These are phyloP conservation scores for Papilio polytes DNA, from an alignment of 1,140 invertebrate species.

Conservation along the genomic window DNA sequence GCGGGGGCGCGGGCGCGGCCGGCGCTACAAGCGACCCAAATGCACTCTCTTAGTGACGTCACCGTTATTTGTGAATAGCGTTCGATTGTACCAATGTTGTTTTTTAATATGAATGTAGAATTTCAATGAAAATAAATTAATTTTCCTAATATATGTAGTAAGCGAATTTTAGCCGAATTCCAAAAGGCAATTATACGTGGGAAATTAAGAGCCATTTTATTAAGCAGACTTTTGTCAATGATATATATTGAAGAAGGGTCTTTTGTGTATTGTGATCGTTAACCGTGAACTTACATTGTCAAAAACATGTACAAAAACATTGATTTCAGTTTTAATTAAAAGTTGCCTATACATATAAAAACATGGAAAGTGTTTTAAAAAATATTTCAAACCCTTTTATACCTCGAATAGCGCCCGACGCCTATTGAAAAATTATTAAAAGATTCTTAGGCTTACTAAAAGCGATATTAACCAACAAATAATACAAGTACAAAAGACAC, in stretches of 20 bases:
- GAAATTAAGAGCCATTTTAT: neutral
- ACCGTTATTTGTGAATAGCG: neutral
- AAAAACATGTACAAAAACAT: neutral
- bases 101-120: neutral
- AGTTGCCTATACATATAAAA: too few species aligned
- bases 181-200: neutral
- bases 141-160: neutral
- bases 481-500: too few species aligned
- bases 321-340: too few species aligned
- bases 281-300: neutral
- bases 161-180: neutral
- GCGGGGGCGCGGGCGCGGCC: slow-evolving; percentile 42
- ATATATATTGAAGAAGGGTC: neutral
- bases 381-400: too few species aligned
- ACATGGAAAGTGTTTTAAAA: too few species aligned
- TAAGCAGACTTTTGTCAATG: neutral
- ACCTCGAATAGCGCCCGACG: too few species aligned
- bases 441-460: too few species aligned
- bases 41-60: slow-evolving; percentile 1
- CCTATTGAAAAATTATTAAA: too few species aligned
- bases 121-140: neutral
- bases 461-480: too few species aligned
- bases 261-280: neutral
- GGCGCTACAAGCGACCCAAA: slow-evolving; percentile 47
- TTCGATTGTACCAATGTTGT: neutral